These are phyloP conservation scores for Ctenochaetus hawaiiensis DNA, from an alignment of 2,797 vertebrate genomes.

Conservation along the genomic window DNA sequence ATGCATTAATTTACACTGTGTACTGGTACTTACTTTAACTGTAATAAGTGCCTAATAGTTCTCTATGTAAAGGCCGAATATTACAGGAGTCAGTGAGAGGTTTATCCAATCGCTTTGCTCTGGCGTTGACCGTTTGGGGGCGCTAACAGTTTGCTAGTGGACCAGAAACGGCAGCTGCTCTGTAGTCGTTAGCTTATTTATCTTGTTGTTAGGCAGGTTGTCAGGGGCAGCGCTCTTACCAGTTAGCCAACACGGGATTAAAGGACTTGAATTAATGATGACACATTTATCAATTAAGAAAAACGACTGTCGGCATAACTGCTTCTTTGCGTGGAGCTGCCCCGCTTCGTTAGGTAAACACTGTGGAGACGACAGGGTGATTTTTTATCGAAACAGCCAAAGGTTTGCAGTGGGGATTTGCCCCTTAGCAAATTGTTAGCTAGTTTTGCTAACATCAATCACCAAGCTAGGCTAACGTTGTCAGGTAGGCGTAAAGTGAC, in stretches of 20 bases:
- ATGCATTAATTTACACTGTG: neutral
- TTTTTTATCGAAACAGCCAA: slow-evolving; percentile 9
- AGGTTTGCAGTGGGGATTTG: slow-evolving; percentile 17
- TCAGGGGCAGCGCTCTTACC: slow-evolving; percentile 66
- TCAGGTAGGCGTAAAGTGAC: neutral
- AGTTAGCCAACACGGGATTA: slow-evolving; percentile 53
- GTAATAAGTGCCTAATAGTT: no score
- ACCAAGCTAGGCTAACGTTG: neutral
- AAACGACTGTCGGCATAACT: slow-evolving; percentile 4
- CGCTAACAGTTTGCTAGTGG: slow-evolving; percentile 22
- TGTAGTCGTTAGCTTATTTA: slow-evolving; percentile 32
- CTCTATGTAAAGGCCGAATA: neutral
- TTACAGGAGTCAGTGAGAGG: neutral
- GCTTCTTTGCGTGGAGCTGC: neutral
- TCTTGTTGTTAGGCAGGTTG: slow-evolving; percentile 77
- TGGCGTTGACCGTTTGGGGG: slow-evolving; percentile 39
- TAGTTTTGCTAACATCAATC: slow-evolving; percentile 33
- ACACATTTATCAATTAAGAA: slow-evolving; percentile 29
- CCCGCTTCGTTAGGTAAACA: neutral
- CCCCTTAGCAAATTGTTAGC: slow-evolving; percentile 31
- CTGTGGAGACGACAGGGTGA: neutral
- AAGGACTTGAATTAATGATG: slow-evolving; percentile 49
- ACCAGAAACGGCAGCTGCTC: neutral
- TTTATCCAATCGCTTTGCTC: no score
- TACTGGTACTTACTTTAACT: neutral